phyloP scores from a whole-genome alignment of 2,888 invertebrate genomes.

The Luffia ferchaultella region DNA sequence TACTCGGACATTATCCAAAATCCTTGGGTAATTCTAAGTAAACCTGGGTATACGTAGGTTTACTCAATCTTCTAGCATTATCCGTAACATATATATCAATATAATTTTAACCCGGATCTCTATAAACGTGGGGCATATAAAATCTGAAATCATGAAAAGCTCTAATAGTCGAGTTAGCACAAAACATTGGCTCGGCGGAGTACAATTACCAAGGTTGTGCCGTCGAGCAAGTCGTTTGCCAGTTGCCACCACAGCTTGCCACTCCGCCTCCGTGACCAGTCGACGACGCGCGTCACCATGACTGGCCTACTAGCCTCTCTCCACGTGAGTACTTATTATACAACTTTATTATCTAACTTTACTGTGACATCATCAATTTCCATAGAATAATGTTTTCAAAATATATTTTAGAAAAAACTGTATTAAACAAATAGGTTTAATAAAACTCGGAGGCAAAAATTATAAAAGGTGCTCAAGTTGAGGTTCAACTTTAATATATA shows the following conservation, averaged over 20 bases:
- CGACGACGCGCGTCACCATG: conserved; percentile 51
- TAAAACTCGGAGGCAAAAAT: no score
- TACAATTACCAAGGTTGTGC: not conserved
- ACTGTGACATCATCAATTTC: no score
- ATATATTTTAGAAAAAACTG: not conserved
- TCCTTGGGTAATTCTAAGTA: no score
- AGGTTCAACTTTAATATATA: not conserved
- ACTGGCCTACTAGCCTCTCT: conserved; percentile 30
- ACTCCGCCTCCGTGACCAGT: conserved; percentile 38
- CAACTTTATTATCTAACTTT: no score
- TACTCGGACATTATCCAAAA: no score
- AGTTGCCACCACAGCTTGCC: conserved; percentile 6
- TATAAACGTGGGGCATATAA: not conserved
- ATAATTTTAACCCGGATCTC: no score
- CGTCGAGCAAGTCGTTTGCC: not conserved
- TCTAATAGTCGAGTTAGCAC: not conserved
- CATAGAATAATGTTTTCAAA: no score
- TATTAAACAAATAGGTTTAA: not conserved
- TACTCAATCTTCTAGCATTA: no score
- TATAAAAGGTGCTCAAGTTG: no score
- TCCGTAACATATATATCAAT: no score
- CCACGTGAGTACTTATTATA: conserved; percentile 42
- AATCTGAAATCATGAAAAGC: not conserved
- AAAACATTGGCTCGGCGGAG: not conserved
- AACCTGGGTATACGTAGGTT: no score